phyloP scores from a whole-genome alignment of 2,888 invertebrate genomes.

The Nephrotoma flavescens region DNA sequence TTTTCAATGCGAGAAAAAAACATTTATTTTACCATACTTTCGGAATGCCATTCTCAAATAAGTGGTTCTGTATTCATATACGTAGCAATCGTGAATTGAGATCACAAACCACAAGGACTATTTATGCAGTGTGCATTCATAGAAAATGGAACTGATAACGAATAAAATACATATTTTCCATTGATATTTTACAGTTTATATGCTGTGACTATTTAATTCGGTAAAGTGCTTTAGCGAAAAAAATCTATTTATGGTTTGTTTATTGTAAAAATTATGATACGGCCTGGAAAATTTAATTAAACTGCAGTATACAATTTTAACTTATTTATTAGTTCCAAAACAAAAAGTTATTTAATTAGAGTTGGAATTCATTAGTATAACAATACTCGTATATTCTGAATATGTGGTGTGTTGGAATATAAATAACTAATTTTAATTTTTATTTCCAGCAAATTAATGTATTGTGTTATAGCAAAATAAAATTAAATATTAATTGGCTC shows the following conservation, averaged over 20 bases:
- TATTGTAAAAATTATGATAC: not conserved
- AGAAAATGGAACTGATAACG: too few species aligned
- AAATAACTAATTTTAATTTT: not conserved
- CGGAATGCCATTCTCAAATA: too few species aligned
- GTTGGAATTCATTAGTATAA: not conserved
- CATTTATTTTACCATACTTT: too few species aligned
- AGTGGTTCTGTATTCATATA: too few species aligned
- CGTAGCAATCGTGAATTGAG: too few species aligned
- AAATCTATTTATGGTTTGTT: not conserved
- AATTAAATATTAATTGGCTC: not conserved
- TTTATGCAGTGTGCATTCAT: too few species aligned
- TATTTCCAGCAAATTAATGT: not conserved
- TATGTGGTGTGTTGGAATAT: not conserved
- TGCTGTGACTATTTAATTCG: not conserved
- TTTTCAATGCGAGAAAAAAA: not conserved
- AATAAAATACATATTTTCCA: not conserved
- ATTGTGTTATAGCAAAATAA: not conserved
- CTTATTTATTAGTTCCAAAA: not conserved
- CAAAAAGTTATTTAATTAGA: not conserved
- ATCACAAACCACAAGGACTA: too few species aligned
- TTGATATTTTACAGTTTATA: not conserved
- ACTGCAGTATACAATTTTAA: not conserved
- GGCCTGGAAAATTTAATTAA: not conserved
- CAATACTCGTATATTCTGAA: not conserved
- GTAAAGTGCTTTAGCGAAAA: not conserved